Percentiles rank a stretch among this genome's conserved stretches.
phyloP scores from a whole-genome alignment of 2,888 invertebrate genomes.

The Thymelicus sylvestris region DNA sequence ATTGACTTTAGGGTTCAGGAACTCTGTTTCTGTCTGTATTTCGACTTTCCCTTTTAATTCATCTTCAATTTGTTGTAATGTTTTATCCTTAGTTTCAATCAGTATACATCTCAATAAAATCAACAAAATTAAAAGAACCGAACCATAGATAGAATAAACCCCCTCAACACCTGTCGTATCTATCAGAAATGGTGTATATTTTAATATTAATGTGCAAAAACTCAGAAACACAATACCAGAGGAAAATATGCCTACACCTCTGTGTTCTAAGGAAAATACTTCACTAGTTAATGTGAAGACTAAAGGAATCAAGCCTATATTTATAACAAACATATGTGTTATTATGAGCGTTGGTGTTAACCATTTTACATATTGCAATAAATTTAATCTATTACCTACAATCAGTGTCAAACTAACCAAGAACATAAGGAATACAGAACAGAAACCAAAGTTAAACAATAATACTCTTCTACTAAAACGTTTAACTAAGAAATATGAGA shows the following conservation, averaged over 20 bases:
- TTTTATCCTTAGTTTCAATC: constrained; percentile 59
- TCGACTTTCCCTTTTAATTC: constrained; percentile 45
- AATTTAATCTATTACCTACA: constrained; percentile 43
- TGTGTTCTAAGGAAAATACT: constrained; percentile 38
- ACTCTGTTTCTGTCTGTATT: no score
- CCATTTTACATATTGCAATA: constrained; percentile 28
- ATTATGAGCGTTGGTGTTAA: constrained; percentile 47
- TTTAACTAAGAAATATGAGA: constrained; percentile 50
- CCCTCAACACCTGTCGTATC: constrained; percentile 47
- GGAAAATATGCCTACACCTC: no score
- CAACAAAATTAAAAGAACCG: constrained; percentile 36
- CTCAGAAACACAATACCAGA: constrained; percentile 43
- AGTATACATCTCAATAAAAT: constrained; percentile 50
- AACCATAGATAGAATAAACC: constrained; percentile 47
- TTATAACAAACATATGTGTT: constrained; percentile 49
- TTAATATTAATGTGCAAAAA: constrained; percentile 47
- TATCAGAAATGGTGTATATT: constrained; percentile 53
- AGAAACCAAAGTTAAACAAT: constrained; percentile 48
- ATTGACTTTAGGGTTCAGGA: no score
- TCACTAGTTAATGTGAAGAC: constrained; percentile 50
- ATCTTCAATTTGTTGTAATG: constrained; percentile 56
- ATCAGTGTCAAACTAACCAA: constrained; percentile 46
- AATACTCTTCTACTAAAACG: constrained; percentile 52
- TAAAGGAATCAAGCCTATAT: constrained; percentile 51
- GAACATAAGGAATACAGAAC: constrained; percentile 50